Conservation (phyloP, 1,140 invertebrate species). For the Hylaeus anthracinus region DNA sequence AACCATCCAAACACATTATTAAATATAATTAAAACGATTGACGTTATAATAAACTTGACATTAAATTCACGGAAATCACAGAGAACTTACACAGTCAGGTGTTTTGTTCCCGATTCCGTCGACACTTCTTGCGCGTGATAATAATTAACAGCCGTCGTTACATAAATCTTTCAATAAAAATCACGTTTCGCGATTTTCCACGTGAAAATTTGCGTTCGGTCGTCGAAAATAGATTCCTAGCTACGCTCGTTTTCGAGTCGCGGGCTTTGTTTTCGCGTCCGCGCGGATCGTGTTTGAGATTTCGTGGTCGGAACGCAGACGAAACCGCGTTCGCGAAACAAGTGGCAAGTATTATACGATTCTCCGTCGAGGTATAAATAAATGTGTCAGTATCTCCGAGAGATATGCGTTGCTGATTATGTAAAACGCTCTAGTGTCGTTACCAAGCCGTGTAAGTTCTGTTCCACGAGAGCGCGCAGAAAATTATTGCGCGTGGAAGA, state of each 20-base stretch:
- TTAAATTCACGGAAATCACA: no score
- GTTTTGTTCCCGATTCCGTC: no score
- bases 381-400: conserved; percentile 19
- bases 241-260: no score
- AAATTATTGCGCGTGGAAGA: conserved; percentile 22
- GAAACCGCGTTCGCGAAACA: not conserved
- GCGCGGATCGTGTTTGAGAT: not conserved
- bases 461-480: conserved; percentile 25
- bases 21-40: no score
- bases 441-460: conserved; percentile 24
- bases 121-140: not conserved
- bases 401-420: conserved; percentile 44
- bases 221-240: no score
- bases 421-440: conserved; percentile 37
- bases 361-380: not conserved
- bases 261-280: not conserved
- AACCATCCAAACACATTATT: no score
- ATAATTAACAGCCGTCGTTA: not conserved
- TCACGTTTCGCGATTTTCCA: not conserved
- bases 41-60: no score
- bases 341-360: conserved; percentile 13
- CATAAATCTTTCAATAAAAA: not conserved
- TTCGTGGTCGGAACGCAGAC: no score
- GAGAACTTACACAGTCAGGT: no score
- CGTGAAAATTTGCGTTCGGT: no score